These are phyloP conservation scores for Phylloscopus whistleri DNA, from an alignment of 2,113 vertebrate genomes.

Conservation along the genomic window DNA sequence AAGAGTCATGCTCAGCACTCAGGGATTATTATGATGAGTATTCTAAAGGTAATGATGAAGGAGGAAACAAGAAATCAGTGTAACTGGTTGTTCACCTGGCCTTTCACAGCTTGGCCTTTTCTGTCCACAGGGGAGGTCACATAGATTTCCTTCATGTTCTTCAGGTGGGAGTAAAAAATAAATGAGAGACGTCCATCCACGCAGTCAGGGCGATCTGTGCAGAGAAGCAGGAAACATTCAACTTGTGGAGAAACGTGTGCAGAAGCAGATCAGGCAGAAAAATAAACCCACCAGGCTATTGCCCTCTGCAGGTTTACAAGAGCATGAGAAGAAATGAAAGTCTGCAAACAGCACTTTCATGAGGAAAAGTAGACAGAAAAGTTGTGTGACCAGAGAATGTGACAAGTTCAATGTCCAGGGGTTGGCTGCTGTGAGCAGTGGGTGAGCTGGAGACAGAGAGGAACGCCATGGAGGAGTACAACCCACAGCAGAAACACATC, in stretches of 20 bases:
- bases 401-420: background rate
- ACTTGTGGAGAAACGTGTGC: background rate
- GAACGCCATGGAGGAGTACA: background rate
- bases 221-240: background rate
- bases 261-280: background rate
- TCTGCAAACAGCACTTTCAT: background rate
- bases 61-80: background rate
- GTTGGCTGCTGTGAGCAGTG: background rate
- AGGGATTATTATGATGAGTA: background rate
- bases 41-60: background rate
- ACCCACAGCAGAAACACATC: background rate
- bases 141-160: constrained; percentile 93
- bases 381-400: background rate
- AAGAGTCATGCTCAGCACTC: background rate
- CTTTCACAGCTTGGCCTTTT: constrained; percentile 80
- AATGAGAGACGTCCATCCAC: constrained; percentile 85
- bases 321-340: background rate
- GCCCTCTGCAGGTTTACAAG: background rate
- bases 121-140: constrained; percentile 79
- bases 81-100: constrained; percentile 79
- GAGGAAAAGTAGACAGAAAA: background rate
- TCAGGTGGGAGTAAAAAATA: constrained; percentile 90
- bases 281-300: background rate
- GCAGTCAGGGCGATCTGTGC: constrained; percentile 89
- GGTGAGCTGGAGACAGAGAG: background rate